phyloP scores from a whole-genome alignment of 2,797 vertebrate genomes.

The Tapirus indicus region DNA sequence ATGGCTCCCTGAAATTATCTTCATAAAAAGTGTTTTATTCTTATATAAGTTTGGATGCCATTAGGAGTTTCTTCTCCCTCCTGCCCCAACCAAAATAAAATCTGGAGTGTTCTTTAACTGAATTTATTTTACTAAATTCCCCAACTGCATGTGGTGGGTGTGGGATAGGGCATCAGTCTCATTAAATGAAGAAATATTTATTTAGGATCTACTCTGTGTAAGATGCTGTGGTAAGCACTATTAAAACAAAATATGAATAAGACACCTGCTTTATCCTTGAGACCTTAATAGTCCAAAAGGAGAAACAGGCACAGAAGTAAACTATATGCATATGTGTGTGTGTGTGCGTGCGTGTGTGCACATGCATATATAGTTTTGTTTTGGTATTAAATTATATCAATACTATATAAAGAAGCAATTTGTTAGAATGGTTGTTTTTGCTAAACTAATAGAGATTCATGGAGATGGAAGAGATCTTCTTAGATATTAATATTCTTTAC shows the following conservation, averaged over 20 bases:
- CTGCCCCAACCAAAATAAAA: background rate
- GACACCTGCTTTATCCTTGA: background rate
- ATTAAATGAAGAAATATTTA: background rate
- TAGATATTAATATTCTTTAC: background rate
- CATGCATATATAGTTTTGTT: background rate
- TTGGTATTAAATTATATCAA: background rate
- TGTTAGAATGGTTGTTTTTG: background rate
- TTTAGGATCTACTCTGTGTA: background rate
- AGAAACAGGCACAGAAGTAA: background rate
- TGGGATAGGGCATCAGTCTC: background rate
- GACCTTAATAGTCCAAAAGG: background rate
- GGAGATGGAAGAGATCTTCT: background rate
- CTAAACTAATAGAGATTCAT: background rate
- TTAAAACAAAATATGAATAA: background rate
- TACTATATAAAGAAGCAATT: background rate
- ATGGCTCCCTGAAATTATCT: background rate
- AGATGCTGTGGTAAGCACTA: background rate
- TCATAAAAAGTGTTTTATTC: background rate
- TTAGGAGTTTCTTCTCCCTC: background rate
- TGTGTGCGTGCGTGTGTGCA: rapidly evolving
- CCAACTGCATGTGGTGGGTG: background rate
- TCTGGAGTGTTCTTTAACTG: background rate
- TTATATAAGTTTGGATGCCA: background rate
- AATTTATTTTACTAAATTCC: background rate
- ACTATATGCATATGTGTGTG: too few species aligned